Evolutionary conservation across 2,888 invertebrate species (phyloP), one percentile per base, ranked within the genome.

Genomic region (Myopa testacea): DNA sequence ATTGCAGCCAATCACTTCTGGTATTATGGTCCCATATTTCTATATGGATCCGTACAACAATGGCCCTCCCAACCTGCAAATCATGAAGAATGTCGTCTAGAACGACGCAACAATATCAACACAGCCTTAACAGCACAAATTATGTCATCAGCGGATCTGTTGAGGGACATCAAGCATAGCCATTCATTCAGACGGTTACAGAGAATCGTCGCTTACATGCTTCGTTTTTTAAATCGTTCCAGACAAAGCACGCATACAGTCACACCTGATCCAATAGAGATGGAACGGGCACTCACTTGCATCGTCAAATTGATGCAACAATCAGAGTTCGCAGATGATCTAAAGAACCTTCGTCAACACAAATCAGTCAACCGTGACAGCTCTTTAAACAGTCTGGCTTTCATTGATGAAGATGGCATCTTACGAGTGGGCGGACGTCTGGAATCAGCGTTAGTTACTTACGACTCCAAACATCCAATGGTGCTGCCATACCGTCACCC

Each of bases 321-420:
- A 58, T 8, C 58, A 58, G 58, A 58, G 16, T 10, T 58, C 4
- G 58, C 16, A 12, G 58, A 58, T 58, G 58, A 10, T 16, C 5
- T 16, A 58, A 58, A 16, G 12, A 58, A 19, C n/a, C 62, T 62
- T 26, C 62, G 62, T 26, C 62, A 26, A 62, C 26, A 62, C 8
- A 62, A 62, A 62, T n/a, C 26, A 10, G 62, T 62, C 4, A 62
- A 62, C n/a, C 62, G 62, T n/a, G 12, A 68, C 3, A 68, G 68
- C 12, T 50, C 50, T 4, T 45, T 68, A 1, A 50, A 5, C n/a
- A 68, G 45, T 45, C 50, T 68, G n/a, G 19, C 68, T 68, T 62
- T 62, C 26, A 26, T 62, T n/a, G n/a, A 26, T n/a, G 62, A 62
- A 26, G 3, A 26, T 26, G 62, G 19, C 5, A 62, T 26, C n/a